Conservation (phyloP, 2,888 invertebrate species). For the Cenopis cana region DNA sequence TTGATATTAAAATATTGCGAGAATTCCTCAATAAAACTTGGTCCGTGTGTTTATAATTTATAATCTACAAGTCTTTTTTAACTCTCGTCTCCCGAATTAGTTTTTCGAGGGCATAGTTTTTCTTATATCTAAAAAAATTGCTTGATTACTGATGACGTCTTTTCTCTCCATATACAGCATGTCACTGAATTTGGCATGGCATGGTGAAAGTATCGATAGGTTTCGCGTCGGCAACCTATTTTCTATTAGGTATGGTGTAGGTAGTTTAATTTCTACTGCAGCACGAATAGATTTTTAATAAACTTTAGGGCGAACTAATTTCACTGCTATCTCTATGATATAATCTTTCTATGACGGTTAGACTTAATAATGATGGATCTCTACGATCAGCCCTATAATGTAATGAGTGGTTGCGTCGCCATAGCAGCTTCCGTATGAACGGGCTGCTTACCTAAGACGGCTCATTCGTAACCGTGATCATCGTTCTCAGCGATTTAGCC, state of each 20-base stretch:
- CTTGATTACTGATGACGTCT: constrained; percentile 1
- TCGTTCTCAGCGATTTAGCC: constrained; percentile 20
- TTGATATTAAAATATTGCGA: constrained; percentile 38
- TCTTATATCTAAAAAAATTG: background rate
- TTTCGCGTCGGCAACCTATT: constrained; percentile 51
- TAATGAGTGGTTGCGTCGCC: constrained; percentile 56
- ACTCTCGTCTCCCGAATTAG: background rate
- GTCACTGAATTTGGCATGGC: constrained; percentile 53
- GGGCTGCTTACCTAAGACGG: constrained; percentile 34
- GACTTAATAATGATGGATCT: constrained; percentile 47
- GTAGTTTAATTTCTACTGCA: background rate
- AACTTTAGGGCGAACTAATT: background rate
- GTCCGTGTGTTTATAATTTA: constrained; percentile 18
- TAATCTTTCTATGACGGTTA: constrained; percentile 24
- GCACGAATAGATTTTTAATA: constrained; percentile 2
- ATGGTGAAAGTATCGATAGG: constrained; percentile 55
- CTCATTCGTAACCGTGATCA: constrained; percentile 42
- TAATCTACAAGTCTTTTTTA: background rate
- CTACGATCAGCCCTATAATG: constrained; percentile 44
- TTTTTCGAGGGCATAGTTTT: background rate
- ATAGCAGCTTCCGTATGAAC: constrained; percentile 51
- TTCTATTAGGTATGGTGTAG: constrained; percentile 46
- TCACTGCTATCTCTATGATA: background rate
- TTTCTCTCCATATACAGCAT: constrained; percentile 47
- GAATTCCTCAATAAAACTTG: constrained; percentile 38